Evolutionary conservation across 2,888 invertebrate genomes (phyloP).

Genomic region (Magallana nippona): DNA sequence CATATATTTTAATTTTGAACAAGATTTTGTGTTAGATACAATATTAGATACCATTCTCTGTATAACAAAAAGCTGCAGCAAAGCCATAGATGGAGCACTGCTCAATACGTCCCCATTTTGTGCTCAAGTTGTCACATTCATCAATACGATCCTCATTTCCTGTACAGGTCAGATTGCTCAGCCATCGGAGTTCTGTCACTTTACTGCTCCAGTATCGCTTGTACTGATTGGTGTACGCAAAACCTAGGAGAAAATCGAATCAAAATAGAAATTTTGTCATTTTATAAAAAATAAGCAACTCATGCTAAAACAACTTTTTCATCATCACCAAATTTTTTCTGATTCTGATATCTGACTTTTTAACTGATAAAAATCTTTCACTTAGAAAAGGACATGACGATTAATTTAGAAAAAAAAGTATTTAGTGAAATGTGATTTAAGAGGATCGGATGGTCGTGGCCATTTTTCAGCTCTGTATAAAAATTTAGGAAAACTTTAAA

Average conservation of each 20-base stretch:
- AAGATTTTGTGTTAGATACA: neutral
- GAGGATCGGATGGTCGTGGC: too few species aligned
- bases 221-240: conserved; percentile 48
- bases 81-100: conserved; percentile 53
- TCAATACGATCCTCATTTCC: conserved; percentile 61
- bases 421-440: neutral
- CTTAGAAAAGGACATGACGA: neutral
- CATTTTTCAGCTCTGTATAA: too few species aligned
- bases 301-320: too few species aligned
- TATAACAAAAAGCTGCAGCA: conserved; percentile 67
- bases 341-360: too few species aligned
- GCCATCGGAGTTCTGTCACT: conserved; percentile 62
- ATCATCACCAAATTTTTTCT: too few species aligned
- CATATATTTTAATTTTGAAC: too few species aligned
- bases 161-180: conserved; percentile 63
- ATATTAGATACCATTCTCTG: conserved; percentile 55
- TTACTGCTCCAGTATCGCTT: conserved; percentile 44
- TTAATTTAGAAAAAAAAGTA: neutral
- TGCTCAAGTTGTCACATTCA: conserved; percentile 56
- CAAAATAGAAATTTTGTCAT: neutral
- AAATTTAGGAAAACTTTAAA: too few species aligned
- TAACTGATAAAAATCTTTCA: too few species aligned
- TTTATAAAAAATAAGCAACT: too few species aligned
- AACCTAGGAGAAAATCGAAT: conserved; percentile 14
- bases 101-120: conserved; percentile 56